Evolutionary conservation across 1,140 invertebrate species (phyloP).

Genomic region (Neocloeon triangulifer): DNA sequence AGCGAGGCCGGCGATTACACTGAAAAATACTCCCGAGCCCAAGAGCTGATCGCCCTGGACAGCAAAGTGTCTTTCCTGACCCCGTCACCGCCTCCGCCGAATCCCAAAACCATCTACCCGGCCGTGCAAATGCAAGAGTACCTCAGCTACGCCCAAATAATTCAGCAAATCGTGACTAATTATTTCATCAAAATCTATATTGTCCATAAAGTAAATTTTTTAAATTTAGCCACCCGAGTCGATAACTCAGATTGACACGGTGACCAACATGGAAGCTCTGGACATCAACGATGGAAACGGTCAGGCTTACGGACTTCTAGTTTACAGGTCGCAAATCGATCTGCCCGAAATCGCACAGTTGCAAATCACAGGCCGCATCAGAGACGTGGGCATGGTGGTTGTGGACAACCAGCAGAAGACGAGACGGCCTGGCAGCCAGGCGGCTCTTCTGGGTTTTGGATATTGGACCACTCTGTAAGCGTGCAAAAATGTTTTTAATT

Average conservation of each 20-base stretch:
- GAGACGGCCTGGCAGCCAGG: background rate
- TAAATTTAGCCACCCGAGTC: too few relatives aligned
- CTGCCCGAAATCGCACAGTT: background rate
- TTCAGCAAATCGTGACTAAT: slow-evolving; percentile 12
- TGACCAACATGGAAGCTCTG: slow-evolving; percentile 17
- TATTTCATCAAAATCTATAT: too few relatives aligned
- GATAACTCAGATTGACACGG: too few relatives aligned
- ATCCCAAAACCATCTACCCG: slow-evolving; percentile 13
- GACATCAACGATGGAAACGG: slow-evolving; percentile 17
- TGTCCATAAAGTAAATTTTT: background rate
- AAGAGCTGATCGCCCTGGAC: slow-evolving; percentile 15
- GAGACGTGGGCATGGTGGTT: slow-evolving; percentile 7
- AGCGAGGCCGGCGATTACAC: slow-evolving; percentile 25
- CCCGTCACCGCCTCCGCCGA: slow-evolving; percentile 13
- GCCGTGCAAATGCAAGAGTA: slow-evolving; percentile 11
- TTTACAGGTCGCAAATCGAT: background rate
- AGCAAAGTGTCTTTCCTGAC: slow-evolving; percentile 17
- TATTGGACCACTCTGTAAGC: slow-evolving; percentile 2
- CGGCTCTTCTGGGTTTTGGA: slow-evolving; percentile 1
- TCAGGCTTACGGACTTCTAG: slow-evolving; percentile 21
- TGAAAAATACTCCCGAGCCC: slow-evolving; percentile 18
- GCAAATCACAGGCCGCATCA: background rate
- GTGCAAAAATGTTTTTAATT: too few relatives aligned
- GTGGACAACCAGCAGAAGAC: slow-evolving; percentile 7
- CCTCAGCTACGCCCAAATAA: slow-evolving; percentile 13